Evolutionary conservation across 2,888 invertebrate species (phyloP), one percentile per base, ranked within the genome.

Genomic region (Conops quadrifasciatus): DNA sequence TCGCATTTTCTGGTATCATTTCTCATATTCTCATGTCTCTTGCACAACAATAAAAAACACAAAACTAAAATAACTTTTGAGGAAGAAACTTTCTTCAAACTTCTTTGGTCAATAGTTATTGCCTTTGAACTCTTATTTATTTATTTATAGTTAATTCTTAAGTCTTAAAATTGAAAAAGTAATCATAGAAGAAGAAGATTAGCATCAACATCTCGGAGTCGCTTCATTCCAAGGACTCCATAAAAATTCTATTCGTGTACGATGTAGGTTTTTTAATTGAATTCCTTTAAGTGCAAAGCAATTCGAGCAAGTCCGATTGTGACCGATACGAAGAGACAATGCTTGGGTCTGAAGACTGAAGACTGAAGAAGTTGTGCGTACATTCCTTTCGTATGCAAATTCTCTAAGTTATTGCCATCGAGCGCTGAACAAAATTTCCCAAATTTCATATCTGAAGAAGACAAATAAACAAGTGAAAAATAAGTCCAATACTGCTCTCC

Each of bases 201-300:
- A 36, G n/a, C n/a, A n/a, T n/a, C n/a, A n/a, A n/a, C n/a, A n/a
- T n/a, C n/a, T n/a, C n/a, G n/a, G n/a, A n/a, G n/a, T n/a, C n/a
- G n/a, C n/a, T n/a, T 53, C 2, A 19, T n/a, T 21, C 53, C 19
- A 53, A 53, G 21, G 24, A 28, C 15, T 58, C 1, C 26, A 28
- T 58, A 28, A 58, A 58, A 58, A 56, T 24, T 1, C 26, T 24
- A 28, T 58, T 16, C 9, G 26, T n/a, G 36, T 60, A 3, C 43
- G 13, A 26, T n/a, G 21, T 2, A 45, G 24, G 49, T 24, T 49
- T 51, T 49, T 11, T 68, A 68, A 68, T 68, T 68, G 62, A 68
- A 68, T 68, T 68, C 62, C 68, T 60, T n/a, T 51, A 51, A 68
- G 68, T 68, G 62, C 19, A 62, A 68, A 68, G 43, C 30, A 53